Evolutionary conservation across 1,140 invertebrate genomes (phyloP).

Genomic region (Bemisia tabaci): DNA sequence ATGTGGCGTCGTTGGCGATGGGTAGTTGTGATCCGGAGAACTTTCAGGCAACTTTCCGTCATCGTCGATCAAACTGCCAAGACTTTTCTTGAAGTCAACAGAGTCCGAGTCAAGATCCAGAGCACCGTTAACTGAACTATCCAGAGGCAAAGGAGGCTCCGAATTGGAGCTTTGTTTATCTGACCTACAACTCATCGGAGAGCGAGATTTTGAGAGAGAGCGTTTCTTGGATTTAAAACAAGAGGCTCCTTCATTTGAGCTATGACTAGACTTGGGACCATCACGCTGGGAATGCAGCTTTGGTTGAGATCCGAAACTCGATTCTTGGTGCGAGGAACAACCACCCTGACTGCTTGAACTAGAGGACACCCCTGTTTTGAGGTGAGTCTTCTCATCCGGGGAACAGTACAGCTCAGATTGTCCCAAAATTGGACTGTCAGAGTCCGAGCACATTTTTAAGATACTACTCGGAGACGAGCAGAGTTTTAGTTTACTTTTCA

Average conservation of each 20-base stretch:
- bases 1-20: background rate
- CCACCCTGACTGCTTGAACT: background rate
- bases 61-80: background rate
- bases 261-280: background rate
- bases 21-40: background rate
- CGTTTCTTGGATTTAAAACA: background rate
- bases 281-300: background rate
- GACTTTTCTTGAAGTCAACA: background rate
- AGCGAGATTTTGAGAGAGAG: background rate
- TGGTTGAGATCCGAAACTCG: background rate
- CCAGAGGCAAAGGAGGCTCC: background rate
- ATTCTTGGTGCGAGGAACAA: background rate
- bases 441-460: background rate
- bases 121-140: background rate
- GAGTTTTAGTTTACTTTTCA: background rate
- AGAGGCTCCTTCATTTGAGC: background rate
- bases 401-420: background rate
- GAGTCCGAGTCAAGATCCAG: background rate
- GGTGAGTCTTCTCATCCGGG: background rate
- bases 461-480: background rate
- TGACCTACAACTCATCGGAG: background rate
- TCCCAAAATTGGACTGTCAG: background rate
- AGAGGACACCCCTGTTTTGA: background rate
- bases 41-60: background rate
- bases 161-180: background rate